Evolutionary conservation across 64 coral and sea anemone species (phyloP).

Genomic region (Pachyseris speciosa): DNA sequence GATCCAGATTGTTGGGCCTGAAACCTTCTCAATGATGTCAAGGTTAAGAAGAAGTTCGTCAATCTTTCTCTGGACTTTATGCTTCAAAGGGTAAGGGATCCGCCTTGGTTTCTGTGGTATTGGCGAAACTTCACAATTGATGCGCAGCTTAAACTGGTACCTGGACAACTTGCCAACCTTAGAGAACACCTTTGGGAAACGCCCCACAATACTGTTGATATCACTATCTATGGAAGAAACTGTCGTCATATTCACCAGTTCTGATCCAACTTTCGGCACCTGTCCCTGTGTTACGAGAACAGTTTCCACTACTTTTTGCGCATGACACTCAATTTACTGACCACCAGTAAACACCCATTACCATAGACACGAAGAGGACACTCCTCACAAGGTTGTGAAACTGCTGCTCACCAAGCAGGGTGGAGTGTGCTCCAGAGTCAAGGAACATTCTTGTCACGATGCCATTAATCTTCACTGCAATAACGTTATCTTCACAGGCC

Average conservation of each 20-base stretch:
- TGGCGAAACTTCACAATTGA: not conserved
- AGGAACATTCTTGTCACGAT: not conserved
- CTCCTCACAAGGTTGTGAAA: not conserved
- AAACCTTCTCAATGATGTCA: slow-evolving; percentile 43
- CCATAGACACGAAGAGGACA: not conserved
- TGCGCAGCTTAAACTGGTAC: not conserved
- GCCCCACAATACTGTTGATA: not conserved
- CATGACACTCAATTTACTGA: slow-evolving; percentile 17
- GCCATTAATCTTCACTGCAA: not conserved
- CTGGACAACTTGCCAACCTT: not conserved
- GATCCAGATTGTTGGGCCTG: slow-evolving; percentile 55
- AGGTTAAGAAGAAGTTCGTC: not conserved
- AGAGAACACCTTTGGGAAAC: slow-evolving; percentile 6
- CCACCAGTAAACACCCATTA: not conserved
- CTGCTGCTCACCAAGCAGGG: not conserved
- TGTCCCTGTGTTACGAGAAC: slow-evolving; percentile 43
- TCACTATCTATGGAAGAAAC: not conserved
- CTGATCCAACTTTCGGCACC: slow-evolving; percentile 18
- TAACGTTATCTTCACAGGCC: not conserved
- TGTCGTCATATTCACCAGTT: not conserved
- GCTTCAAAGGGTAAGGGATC: not conserved
- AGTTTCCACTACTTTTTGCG: not conserved
- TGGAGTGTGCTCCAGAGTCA: not conserved
- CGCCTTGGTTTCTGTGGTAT: slow-evolving; percentile 9
- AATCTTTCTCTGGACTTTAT: slow-evolving; percentile 8